Evolutionary conservation across 2,113 vertebrate species (phyloP), one percentile per base, ranked within the genome.

Genomic region (Jaculus jaculus): DNA sequence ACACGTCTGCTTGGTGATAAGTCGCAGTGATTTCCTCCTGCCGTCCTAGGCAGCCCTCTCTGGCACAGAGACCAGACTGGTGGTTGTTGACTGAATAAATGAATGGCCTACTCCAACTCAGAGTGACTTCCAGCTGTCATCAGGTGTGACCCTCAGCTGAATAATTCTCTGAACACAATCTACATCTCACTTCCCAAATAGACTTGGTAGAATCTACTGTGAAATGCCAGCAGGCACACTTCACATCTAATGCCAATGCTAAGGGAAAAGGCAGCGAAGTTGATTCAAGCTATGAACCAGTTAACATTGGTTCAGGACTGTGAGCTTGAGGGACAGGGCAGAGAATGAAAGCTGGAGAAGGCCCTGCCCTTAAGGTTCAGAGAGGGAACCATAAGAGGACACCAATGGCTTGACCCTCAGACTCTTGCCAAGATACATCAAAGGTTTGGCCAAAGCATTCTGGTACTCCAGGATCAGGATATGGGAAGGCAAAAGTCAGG

Each of bases 51-150:
- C 89, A 80, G 77, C 75, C 37, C 84, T n/a, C n/a, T 77, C 81
- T 90, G 84, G 91, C 96, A 73, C 83, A 30, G 72, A 91, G 80
- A 60, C 85, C 21, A 37, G 15, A 78, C 42, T 84, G 13, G 61
- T 17, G 79, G 83, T 95, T 95, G 90, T 87, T 72, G 87, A 94
- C 68, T 71, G 82, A 93, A 89, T 85, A 93, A 71, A 71, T 61
- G 65, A 96, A 84, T 0, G 5, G 60, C 34, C 69, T 34, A n/a
- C 69, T 92, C 30, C 61, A 94, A 66, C 37, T 42, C 75, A 91
- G 39, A 85, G 65, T 61, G 75, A 71, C 82, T 81, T 47, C 42
- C 8, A 60, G 60, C 77, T 85, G 66, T 89, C 71, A 63, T 63
- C 81, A 73, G 60, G 21, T 89, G 75, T 80, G 68, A 90, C 79